Evolutionary conservation across 2,797 vertebrate species (phyloP).

Genomic region (Halcyon smyrnensis): DNA sequence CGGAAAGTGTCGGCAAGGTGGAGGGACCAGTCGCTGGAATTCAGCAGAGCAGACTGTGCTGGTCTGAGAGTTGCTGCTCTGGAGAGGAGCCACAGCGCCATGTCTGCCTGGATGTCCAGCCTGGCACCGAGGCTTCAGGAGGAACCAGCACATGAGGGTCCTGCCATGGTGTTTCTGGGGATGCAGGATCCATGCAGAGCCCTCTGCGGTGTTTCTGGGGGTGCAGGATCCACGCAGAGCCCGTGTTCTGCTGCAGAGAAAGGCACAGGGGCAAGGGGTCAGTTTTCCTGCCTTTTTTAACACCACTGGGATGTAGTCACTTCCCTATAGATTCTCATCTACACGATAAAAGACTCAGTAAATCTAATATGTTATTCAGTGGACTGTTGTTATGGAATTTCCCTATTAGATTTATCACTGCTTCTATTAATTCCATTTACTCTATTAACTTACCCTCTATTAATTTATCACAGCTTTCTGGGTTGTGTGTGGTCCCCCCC

Average conservation of each 20-base stretch:
- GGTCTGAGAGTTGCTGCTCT: background rate
- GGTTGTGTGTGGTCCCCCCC: background rate
- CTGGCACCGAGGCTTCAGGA: accelerated
- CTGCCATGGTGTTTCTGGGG: background rate
- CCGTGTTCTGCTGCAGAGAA: background rate
- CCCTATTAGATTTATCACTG: conserved; percentile 10
- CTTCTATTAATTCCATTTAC: conserved; percentile 50
- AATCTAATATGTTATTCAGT: background rate
- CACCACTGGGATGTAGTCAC: background rate
- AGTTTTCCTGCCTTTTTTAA: background rate
- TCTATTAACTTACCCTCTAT: background rate
- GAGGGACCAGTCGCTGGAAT: background rate
- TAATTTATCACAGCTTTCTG: conserved; percentile 46
- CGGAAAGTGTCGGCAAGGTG: background rate
- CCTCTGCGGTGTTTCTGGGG: background rate
- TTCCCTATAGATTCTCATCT: background rate
- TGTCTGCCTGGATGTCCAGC: accelerated
- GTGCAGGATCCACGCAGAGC: background rate
- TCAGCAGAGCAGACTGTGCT: background rate
- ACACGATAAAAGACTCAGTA: background rate
- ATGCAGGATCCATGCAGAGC: background rate
- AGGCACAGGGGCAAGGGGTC: background rate
- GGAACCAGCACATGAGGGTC: accelerated
- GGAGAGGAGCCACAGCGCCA: background rate
- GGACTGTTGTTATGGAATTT: background rate